These are phyloP conservation scores for Acanthaster planci DNA, from an alignment of 35 echinoderm and acorn worm genomes.

Conservation along the genomic window DNA sequence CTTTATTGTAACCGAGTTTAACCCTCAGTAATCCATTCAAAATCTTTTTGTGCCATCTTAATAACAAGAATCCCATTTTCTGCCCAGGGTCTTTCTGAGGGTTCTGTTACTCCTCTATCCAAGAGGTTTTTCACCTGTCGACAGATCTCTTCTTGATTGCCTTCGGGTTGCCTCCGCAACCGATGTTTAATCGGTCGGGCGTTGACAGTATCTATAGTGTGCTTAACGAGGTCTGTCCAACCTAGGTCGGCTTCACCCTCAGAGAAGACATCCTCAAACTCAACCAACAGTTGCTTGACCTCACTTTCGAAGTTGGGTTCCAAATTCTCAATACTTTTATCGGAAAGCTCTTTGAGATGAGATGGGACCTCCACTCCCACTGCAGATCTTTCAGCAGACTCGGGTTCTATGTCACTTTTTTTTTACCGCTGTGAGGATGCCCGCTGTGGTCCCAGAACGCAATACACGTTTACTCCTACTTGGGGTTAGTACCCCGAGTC, in stretches of 20 bases:
- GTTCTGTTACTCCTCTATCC: conserved; percentile 29
- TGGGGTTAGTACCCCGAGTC: neutral
- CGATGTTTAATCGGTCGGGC: neutral
- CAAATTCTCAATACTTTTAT: neutral
- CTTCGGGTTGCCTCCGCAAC: neutral
- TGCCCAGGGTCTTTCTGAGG: conserved; percentile 37
- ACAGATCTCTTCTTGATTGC: conserved; percentile 6
- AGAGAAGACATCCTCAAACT: too few relatives aligned
- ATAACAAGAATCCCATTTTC: conserved; percentile 3
- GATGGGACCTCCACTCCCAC: too few relatives aligned
- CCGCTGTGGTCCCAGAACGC: neutral
- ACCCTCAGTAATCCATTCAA: conserved; percentile 51
- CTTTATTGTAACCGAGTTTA: conserved; percentile 41
- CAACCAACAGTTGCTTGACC: too few relatives aligned
- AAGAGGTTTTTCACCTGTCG: conserved; percentile 41
- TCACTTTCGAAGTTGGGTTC: neutral
- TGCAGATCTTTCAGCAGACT: too few relatives aligned
- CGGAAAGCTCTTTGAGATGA: too few relatives aligned
- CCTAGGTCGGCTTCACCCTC: too few relatives aligned
- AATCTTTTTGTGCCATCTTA: conserved; percentile 52
- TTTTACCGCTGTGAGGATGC: neutral
- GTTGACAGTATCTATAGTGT: conserved; percentile 13
- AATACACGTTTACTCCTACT: neutral
- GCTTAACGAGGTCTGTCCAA: conserved; percentile 6
- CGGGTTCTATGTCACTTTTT: too few relatives aligned